A percentile compares a stretch with the other conserved stretches of the same genome.
Evolutionary conservation across 2,797 vertebrate genomes (phyloP).

Genomic region (Oreochromis mossambicus): DNA sequence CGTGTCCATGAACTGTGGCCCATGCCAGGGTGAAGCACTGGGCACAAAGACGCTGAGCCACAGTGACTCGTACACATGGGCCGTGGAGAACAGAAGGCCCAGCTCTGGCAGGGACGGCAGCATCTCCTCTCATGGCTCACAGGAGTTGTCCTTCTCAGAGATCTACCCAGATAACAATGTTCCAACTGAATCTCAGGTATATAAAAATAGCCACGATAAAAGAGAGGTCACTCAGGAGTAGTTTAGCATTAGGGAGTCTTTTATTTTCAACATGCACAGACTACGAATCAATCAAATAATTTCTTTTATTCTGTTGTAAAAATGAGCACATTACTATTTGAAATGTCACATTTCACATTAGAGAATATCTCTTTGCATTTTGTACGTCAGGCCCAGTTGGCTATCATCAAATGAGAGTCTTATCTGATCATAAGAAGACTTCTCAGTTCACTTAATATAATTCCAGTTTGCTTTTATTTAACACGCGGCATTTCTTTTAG

Average conservation of each 20-base stretch:
- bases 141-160: slow-evolving; percentile 59
- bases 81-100: slow-evolving; percentile 79
- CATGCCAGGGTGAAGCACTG: slow-evolving; percentile 16
- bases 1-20: slow-evolving; percentile 61
- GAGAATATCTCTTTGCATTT: background rate
- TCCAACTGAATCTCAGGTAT: slow-evolving; percentile 60
- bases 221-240: background rate
- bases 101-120: slow-evolving; percentile 31
- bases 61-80: slow-evolving; percentile 84
- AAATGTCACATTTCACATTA: slow-evolving; percentile 43
- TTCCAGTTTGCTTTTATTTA: slow-evolving; percentile 5
- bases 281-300: background rate
- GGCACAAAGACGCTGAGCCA: slow-evolving; percentile 65
- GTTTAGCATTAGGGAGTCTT: background rate
- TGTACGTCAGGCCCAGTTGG: slow-evolving; percentile 8
- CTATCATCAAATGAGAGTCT: background rate
- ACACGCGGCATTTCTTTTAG: slow-evolving; percentile 42
- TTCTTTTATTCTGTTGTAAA: background rate
- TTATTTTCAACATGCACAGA: background rate
- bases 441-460: background rate
- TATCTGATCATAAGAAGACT: background rate
- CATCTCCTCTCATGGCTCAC: slow-evolving; percentile 55
- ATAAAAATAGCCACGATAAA: background rate
- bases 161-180: slow-evolving; percentile 69
- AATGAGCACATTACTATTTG: background rate